Base-by-base conservation (phyloP, 2,113 vertebrate genomes). In the Chauna torquata region DNA sequence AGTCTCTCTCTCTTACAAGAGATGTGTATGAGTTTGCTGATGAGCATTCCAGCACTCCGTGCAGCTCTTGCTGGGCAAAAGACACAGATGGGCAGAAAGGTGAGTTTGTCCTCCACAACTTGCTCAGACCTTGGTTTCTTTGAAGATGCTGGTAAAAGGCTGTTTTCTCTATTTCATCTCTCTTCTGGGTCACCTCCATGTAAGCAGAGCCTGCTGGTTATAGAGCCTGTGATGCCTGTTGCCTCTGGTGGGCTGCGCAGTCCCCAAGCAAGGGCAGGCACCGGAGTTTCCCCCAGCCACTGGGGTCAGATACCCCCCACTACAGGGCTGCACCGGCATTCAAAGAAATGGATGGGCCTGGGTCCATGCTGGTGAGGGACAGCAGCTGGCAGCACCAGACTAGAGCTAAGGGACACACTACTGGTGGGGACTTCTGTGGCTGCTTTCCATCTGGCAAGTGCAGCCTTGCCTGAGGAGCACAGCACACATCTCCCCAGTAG, bases 291-390 rank as follows among this genome's bases (percentile, higher is more conserved):
- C 30, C 54, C 19, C 49, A 4, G 32, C 4, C 3, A 1, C 15
- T 7, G 7, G 2, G 2, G 18, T 2, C 5, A 8, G 9, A 11
- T 57, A 17, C 6, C 27, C 14, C 20, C 12, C 0, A 0, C 27
- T 64, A 57, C 30, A 62, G 49, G 59, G 55, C 59, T 78, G 5
- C 1, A 12, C 65, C 5, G 5, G 10, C n/a, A n/a, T 42, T 55
- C 34, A 32, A 40, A 71, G 80, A 38, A 28, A 9, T 40, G 13
- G 15, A 38, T 50, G 40, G 54, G 20, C 13, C 30, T 55, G 49
- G 8, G 12, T 57, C 12, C 64, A 30, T 2, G 38, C 19, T 27
- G 14, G 34, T 30, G 81, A 55, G 3, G 55, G 77, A 45, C 11
- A 44, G 17, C 1, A 36, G 64, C 24, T 52, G 52, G 47, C 50